These are phyloP conservation scores for Larimichthys polyactis DNA, from an alignment of 2,113 vertebrate species.

Conservation along the genomic window DNA sequence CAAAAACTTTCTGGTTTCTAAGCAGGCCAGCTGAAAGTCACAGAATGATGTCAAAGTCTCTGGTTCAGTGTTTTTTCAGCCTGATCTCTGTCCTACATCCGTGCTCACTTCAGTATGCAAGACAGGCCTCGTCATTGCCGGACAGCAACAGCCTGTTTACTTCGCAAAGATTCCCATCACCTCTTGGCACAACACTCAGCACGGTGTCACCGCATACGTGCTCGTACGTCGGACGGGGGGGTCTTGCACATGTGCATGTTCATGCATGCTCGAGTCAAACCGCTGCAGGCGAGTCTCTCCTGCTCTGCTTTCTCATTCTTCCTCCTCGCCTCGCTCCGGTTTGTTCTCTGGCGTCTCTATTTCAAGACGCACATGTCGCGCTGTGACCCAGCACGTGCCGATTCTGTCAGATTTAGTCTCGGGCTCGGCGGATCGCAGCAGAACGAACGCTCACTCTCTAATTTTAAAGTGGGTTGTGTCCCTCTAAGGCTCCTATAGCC, in stretches of 20 bases:
- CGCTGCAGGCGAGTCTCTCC: constrained; percentile 45
- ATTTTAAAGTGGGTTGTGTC: constrained; percentile 51
- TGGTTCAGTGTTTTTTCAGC: background rate
- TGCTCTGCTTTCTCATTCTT: constrained; percentile 12
- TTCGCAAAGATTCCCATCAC: background rate
- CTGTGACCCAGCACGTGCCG: constrained; percentile 67
- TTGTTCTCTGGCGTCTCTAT: constrained; percentile 58
- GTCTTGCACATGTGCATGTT: constrained; percentile 48
- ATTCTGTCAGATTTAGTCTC: constrained; percentile 67
- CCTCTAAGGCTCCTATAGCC: constrained; percentile 7
- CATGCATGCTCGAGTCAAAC: constrained; percentile 49
- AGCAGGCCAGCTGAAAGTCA: background rate
- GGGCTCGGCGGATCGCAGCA: constrained; percentile 25
- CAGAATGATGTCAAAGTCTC: background rate
- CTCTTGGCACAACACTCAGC: constrained; percentile 28
- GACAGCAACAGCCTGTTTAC: constrained; percentile 30
- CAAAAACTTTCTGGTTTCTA: background rate
- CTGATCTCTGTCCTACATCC: background rate
- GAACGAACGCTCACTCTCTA: constrained; percentile 27
- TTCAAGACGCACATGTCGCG: constrained; percentile 70
- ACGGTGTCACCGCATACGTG: background rate
- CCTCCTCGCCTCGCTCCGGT: constrained; percentile 28
- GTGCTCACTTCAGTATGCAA: background rate
- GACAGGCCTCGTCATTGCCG: background rate
- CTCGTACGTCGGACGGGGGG: background rate